These are phyloP conservation scores for Hypocryptadius cinnamomeus DNA, from an alignment of 2,113 vertebrate genomes.

Conservation along the genomic window DNA sequence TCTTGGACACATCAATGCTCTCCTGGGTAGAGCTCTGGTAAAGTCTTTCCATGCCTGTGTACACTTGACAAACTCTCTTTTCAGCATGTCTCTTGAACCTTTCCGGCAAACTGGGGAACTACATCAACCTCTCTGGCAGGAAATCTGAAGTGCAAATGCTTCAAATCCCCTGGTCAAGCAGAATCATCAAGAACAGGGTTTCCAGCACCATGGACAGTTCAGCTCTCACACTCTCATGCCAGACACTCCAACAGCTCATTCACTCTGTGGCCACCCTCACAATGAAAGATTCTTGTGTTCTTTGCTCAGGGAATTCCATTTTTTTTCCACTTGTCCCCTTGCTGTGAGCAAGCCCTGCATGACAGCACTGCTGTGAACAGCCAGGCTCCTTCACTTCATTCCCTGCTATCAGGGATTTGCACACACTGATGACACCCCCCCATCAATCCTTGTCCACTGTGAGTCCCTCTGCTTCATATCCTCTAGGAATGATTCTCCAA, in stretches of 20 bases:
- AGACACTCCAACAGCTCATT: background rate
- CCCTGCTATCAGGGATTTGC: background rate
- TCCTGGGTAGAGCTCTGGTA: background rate
- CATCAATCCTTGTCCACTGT: background rate
- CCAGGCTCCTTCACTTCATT: fast-evolving
- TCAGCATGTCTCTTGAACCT: background rate
- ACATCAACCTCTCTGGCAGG: background rate
- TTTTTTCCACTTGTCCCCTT: too few relatives aligned
- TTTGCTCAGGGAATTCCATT: background rate
- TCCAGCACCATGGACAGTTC: background rate
- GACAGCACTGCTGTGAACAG: background rate
- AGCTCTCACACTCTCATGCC: fast-evolving
- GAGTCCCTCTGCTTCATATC: too few relatives aligned
- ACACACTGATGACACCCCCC: too few relatives aligned
- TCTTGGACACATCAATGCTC: background rate
- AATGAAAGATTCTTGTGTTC: background rate
- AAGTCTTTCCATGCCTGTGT: background rate
- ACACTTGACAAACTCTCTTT: background rate
- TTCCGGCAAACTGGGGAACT: background rate
- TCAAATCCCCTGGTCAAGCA: background rate
- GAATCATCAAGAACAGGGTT: background rate
- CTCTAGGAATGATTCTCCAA: background rate
- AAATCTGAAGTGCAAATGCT: background rate
- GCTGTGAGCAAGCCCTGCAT: background rate
- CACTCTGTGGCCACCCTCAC: background rate